Evolutionary conservation across 2,113 vertebrate species (phyloP).

Genomic region (Otus sunia): DNA sequence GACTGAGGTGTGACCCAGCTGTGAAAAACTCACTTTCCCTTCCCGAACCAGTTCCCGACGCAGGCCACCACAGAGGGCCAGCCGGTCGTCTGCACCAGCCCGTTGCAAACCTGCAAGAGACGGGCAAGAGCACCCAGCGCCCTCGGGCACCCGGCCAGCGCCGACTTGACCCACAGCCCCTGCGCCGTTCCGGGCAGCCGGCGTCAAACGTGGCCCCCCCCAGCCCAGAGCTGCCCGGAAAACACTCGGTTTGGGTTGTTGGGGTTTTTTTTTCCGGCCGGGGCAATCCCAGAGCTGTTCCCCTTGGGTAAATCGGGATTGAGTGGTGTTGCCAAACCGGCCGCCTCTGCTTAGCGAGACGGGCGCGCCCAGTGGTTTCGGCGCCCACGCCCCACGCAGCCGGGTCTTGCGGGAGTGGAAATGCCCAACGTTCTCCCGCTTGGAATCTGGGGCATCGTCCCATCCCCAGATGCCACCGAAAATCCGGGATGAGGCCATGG

Average conservation of each 20-base stretch:
- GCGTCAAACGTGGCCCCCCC: not conserved
- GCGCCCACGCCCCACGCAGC: not conserved
- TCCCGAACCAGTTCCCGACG: constrained; percentile 97
- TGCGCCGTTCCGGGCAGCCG: rapidly evolving
- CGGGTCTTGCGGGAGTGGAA: not conserved
- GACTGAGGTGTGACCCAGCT: rapidly evolving
- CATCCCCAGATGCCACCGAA: rapidly evolving
- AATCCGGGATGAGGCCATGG: rapidly evolving
- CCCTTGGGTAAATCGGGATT: not conserved
- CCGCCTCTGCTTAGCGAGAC: rapidly evolving
- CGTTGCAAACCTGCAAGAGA: constrained; percentile 84
- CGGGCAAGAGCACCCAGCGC: not conserved
- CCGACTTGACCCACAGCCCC: rapidly evolving
- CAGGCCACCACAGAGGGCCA: constrained; percentile 95
- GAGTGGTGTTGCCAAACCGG: not conserved
- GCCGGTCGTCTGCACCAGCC: constrained; percentile 92
- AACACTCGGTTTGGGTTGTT: not conserved
- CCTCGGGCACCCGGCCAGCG: rapidly evolving
- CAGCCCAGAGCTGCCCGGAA: not conserved
- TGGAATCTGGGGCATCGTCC: not conserved
- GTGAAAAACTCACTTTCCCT: constrained; percentile 90
- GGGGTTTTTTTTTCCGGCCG: not conserved
- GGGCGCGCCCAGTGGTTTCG: not conserved
- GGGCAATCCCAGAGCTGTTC: not conserved
- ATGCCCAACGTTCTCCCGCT: rapidly evolving